Evolutionary conservation across 35 echinoderm and acorn worm species (phyloP), one percentile per base, ranked within the genome.

Genomic region (Heliocidaris erythrogramma): DNA sequence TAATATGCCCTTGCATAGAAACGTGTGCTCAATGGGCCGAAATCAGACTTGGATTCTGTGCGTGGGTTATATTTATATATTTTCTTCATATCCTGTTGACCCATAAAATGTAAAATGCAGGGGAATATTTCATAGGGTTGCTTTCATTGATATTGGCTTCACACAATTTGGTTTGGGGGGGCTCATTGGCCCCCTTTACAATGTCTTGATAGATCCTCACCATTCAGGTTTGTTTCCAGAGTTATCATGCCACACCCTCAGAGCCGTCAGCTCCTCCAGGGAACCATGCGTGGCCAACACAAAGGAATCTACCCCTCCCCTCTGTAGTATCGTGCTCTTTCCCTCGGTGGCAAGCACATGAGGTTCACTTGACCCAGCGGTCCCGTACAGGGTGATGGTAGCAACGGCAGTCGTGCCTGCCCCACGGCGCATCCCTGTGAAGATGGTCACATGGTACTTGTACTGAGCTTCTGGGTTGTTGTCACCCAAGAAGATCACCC

Each of bases 201-300:
- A 42, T 42, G 35, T 42, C 35, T 42, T 42, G 35, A 42, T 78
- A 7, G 65, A 78, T 18, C 65, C 65, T 78, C 65, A 98, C 97
- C 96, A 97, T 49, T 94, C 95, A 92, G 96, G 96, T 91, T 95
- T 52, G 27, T 86, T 94, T 13, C 96, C 96, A 85, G 93, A 93
- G 52, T 99, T 99, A 84, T 99, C 97, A 93, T 99, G 98, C 98
- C 98, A 99, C 14, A 99, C 30, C 69, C 98, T 96, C 3, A 97
- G 24, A 30, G 94, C 86, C 14, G 93, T 94, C 60, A 99, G 86
- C 24, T 94, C 94, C 32, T 96, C 97, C 5, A 99, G 94, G 18
- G 94, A 96, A 21, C 92, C 48, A 30, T 92, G 49, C 8, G 97
- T 97, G 27, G 96, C 93, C 49, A 99, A 78, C 50, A 99, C 59